These are phyloP conservation scores for Lacerta bilineata DNA, from an alignment of 2,797 vertebrate genomes.

Conservation along the genomic window DNA sequence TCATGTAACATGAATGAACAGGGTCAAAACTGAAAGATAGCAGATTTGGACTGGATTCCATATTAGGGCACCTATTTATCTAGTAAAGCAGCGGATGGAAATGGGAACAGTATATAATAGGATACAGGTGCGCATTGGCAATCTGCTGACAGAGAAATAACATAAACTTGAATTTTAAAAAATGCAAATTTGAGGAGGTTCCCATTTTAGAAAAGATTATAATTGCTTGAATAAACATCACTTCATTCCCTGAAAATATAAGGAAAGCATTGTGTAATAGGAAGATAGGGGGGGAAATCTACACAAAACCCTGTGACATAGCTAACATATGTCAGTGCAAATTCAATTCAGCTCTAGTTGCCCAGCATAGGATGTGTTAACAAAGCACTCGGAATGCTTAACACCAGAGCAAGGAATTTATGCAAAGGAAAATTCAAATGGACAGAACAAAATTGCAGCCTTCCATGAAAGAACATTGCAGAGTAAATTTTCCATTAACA, in stretches of 20 bases:
- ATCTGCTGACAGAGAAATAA: slow-evolving; percentile 46
- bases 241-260: slow-evolving; percentile 46
- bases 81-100: slow-evolving; percentile 35
- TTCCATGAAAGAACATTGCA: not conserved
- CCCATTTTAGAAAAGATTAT: slow-evolving; percentile 21
- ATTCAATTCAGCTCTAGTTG: slow-evolving; percentile 44
- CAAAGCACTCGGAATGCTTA: slow-evolving; percentile 36
- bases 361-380: slow-evolving; percentile 32
- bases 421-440: slow-evolving; percentile 26
- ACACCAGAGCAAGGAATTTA: slow-evolving; percentile 11
- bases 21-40: not conserved
- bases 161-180: slow-evolving; percentile 32
- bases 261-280: slow-evolving; percentile 45
- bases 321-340: slow-evolving; percentile 40
- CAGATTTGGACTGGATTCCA: slow-evolving; percentile 16
- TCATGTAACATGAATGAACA: not conserved
- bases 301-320: slow-evolving; percentile 26
- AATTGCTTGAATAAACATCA: slow-evolving; percentile 42
- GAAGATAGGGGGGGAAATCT: not conserved
- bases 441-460: slow-evolving; percentile 34
- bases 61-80: slow-evolving; percentile 11
- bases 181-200: slow-evolving; percentile 20
- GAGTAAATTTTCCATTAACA: slow-evolving; percentile 34
- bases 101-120: slow-evolving; percentile 4
- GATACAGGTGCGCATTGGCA: not conserved